These are phyloP conservation scores for Oxyruncus cristatus DNA, from an alignment of 2,113 vertebrate species.

Conservation along the genomic window DNA sequence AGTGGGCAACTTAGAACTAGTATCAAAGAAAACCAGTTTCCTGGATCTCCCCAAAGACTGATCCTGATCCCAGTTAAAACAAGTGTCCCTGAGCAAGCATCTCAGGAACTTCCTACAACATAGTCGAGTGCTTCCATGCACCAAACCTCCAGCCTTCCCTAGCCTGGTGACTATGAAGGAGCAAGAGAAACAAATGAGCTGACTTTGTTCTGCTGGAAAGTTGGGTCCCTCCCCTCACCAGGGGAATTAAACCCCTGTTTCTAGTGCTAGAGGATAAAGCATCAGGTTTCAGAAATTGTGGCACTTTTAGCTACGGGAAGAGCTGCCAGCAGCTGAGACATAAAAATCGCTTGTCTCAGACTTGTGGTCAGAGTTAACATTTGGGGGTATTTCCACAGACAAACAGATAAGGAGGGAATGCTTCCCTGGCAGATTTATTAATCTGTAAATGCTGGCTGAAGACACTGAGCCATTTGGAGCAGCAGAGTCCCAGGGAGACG, in stretches of 20 bases:
- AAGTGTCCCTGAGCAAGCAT: neutral
- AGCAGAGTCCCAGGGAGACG: neutral
- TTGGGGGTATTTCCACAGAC: slow-evolving; percentile 32
- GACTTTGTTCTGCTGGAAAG: neutral
- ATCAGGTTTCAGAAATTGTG: slow-evolving; percentile 26
- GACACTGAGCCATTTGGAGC: neutral
- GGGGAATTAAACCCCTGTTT: slow-evolving; percentile 20
- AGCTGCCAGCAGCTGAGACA: neutral
- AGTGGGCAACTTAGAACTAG: neutral
- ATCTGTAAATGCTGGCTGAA: slow-evolving; percentile 30
- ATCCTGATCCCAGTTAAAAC: neutral
- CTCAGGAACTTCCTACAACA: neutral
- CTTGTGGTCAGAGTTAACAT: slow-evolving; percentile 20
- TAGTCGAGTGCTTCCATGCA: neutral
- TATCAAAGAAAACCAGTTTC: neutral
- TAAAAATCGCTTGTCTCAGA: slow-evolving; percentile 19
- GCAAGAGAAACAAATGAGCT: neutral
- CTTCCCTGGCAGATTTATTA: slow-evolving; percentile 30
- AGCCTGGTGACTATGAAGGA: neutral
- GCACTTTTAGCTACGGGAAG: neutral
- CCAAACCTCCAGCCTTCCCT: neutral
- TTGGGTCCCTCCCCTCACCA: neutral
- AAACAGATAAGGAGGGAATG: slow-evolving; percentile 35
- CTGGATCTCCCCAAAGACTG: neutral
- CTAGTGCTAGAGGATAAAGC: neutral